phyloP scores from a whole-genome alignment of 2,797 vertebrate genomes.

The Melanotaenia trifasciata region DNA sequence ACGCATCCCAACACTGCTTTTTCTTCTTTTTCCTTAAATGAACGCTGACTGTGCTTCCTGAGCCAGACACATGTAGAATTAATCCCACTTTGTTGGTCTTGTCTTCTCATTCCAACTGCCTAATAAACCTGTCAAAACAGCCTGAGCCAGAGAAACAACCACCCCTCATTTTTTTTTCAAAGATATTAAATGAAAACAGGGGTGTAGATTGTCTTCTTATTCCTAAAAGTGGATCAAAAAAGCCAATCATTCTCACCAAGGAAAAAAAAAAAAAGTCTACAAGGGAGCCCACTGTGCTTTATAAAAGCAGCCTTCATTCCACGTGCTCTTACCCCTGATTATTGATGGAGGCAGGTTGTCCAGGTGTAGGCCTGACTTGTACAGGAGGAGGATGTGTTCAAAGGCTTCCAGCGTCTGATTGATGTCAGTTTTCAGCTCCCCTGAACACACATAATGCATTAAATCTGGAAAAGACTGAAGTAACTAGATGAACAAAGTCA shows the following conservation, averaged over 20 bases:
- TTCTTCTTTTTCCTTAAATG: background rate
- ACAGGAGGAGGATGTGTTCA: conserved; percentile 88
- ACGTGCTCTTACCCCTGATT: conserved; percentile 82
- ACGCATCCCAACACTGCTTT: background rate
- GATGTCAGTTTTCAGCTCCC: conserved; percentile 87
- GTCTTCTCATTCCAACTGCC: conserved; percentile 75
- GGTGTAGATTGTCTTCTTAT: conserved; percentile 27
- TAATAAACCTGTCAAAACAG: conserved; percentile 80
- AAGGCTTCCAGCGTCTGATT: conserved; percentile 89
- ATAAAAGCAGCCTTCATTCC: conserved; percentile 53
- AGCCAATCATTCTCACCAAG: conserved; percentile 14
- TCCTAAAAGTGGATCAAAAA: conserved; percentile 32
- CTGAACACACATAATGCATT: conserved; percentile 74
- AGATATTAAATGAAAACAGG: conserved; percentile 62
- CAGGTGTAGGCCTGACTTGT: conserved; percentile 90
- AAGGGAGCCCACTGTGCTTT: conserved; percentile 48
- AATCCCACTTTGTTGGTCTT: conserved; percentile 71
- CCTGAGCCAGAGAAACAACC: conserved; percentile 27
- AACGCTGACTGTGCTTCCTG: conserved; percentile 40
- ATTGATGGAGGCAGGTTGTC: conserved; percentile 80
- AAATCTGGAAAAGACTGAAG: conserved; percentile 33
- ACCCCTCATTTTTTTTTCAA: conserved; percentile 14
- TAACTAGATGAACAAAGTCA: conserved; percentile 17
- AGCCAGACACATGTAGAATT: conserved; percentile 61
- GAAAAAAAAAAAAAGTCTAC: conserved; percentile 17